phyloP scores from a whole-genome alignment of 1,140 invertebrate species.

The Drepana arcuata region DNA sequence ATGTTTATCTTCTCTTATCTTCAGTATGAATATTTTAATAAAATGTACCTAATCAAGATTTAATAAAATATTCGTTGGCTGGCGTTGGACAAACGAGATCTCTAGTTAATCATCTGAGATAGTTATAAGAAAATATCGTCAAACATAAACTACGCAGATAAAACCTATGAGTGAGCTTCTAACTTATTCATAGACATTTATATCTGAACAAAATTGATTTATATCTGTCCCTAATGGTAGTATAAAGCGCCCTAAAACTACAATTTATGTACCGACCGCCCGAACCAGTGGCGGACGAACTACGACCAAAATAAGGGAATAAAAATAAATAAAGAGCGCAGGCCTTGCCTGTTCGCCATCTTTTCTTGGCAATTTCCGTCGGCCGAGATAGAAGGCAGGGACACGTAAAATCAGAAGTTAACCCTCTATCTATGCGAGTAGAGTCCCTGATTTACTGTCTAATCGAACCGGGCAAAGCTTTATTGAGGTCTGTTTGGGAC shows the following conservation, averaged over 20 bases:
- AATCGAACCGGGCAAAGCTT: constrained; percentile 29
- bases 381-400: constrained; percentile 43
- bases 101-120: no score
- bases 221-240: constrained; percentile 7
- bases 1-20: no score
- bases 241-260: constrained; percentile 12
- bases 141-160: no score
- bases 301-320: constrained; percentile 24
- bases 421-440: constrained; percentile 35
- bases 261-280: constrained; percentile 19
- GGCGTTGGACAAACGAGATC: no score
- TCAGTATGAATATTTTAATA: no score
- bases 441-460: constrained; percentile 35
- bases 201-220: constrained; percentile 9
- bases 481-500: constrained; percentile 16
- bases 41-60: no score
- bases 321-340: constrained; percentile 55
- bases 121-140: no score
- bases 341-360: constrained; percentile 37
- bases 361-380: constrained; percentile 55
- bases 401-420: constrained; percentile 59
- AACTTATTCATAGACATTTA: no score
- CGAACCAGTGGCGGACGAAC: constrained; percentile 9
- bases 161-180: no score
- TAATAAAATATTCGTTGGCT: no score